Percentiles rank a stretch among this genome's conserved stretches.
phyloP scores from a whole-genome alignment of 2,113 vertebrate genomes.

The Leptobrachium leishanense region DNA sequence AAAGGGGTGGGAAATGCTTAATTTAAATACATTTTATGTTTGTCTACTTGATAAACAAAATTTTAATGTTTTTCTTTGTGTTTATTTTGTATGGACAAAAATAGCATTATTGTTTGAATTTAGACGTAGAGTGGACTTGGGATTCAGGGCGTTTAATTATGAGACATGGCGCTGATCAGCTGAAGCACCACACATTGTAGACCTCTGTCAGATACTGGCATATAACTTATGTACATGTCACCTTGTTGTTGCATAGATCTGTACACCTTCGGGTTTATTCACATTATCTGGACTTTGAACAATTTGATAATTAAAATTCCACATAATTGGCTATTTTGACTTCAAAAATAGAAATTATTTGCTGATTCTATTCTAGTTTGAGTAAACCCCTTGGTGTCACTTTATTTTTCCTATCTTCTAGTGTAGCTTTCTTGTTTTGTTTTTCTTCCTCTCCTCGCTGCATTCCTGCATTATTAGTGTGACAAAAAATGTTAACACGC shows the following conservation, averaged over 20 bases:
- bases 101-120: slow-evolving; percentile 31
- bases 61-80: not conserved
- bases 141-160: slow-evolving; percentile 19
- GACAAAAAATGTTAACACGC: too few relatives aligned
- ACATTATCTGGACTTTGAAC: too few relatives aligned
- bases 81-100: slow-evolving; percentile 7
- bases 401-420: too few relatives aligned
- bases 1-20: slow-evolving; percentile 44
- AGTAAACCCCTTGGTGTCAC: too few relatives aligned
- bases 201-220: not conserved
- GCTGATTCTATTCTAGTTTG: too few relatives aligned
- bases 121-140: slow-evolving; percentile 13
- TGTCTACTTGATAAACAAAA: slow-evolving; percentile 5
- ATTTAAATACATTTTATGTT: slow-evolving; percentile 36
- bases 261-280: too few relatives aligned
- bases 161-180: not conserved
- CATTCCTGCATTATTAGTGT: too few relatives aligned
- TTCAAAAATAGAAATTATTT: too few relatives aligned
- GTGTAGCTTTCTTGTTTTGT: too few relatives aligned
- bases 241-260: not conserved
- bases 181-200: not conserved
- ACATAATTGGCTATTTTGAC: too few relatives aligned
- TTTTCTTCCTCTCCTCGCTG: too few relatives aligned
- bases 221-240: not conserved
- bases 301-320: too few relatives aligned